Base-by-base conservation (phyloP, 2,888 invertebrate genomes). In the Spodoptera littoralis region DNA sequence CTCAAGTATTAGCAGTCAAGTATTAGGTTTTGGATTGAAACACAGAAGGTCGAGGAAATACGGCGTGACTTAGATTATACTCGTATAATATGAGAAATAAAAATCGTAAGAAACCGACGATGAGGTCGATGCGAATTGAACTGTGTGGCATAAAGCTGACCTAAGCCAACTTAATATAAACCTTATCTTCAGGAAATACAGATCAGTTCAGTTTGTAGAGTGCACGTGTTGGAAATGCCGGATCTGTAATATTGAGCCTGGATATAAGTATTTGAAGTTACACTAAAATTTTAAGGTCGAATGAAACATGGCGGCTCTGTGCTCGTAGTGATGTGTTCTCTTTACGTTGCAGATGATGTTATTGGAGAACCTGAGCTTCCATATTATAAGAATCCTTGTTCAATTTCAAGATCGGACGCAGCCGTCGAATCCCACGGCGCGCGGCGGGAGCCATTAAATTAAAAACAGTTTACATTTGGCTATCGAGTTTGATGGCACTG, bases 241-340 rank as follows among this genome's bases (percentile, higher is more conserved):
- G 42, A 67, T 78, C 49, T 51, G 44, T 68, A 65, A 76, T 71
- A 72, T 54, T 55, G 57, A 62, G 60, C 57, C 52, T 59, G 54
- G 63, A 64, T 61, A 63, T 75, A 70, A 70, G 76, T 64, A 70
- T 64, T 71, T 54, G 71, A 76, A 63, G 62, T 76, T 63, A 65
- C 45, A 76, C 68, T 76, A 76, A 76, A 76, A 71, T 65, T 75
- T 71, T 68, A 76, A 78, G 76, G 60, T 65, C 53, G 49, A 53
- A 62, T 76, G 64, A 63, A 71, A 57, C 64, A 63, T 65, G 50
- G 11, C 53, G 56, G 60, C 59, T 53, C 58, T 60, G 67, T 24
- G 48, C 46, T 18, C 11, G 18, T 13, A 2, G 41, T 50, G 48
- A 53, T 73, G 36, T 56, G 52, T 24, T 51, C 36, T 24, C 47